A percentile compares a stretch with the other conserved stretches of the same genome.
Conservation (phyloP, 2,888 invertebrate species). For the Eudasyphora cyanicolor region DNA sequence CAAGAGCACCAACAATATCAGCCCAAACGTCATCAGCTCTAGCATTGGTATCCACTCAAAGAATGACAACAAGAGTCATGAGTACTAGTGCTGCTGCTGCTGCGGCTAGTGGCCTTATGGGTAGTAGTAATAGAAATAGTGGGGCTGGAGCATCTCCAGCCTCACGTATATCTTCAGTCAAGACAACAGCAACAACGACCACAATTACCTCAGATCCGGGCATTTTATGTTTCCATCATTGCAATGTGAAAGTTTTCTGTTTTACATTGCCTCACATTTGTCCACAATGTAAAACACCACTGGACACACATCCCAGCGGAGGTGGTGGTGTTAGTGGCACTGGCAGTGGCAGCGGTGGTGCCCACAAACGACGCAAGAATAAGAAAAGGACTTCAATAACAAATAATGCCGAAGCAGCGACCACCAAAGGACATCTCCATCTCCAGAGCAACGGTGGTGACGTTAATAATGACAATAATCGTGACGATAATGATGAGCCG, state of each 20-base stretch:
- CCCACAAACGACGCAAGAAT: constrained; percentile 44
- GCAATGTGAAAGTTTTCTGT: constrained; percentile 90
- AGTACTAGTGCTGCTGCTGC: constrained; percentile 27
- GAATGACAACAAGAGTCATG: constrained; percentile 46
- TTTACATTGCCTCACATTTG: constrained; percentile 88
- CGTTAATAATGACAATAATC: constrained; percentile 43
- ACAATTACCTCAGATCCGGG: constrained; percentile 85
- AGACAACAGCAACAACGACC: constrained; percentile 71
- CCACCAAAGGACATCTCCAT: constrained; percentile 44
- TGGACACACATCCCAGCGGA: constrained; percentile 76
- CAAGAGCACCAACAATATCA: constrained; percentile 51
- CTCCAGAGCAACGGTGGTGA: constrained; percentile 21
- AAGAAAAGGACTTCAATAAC: constrained; percentile 40
- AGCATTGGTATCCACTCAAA: not conserved
- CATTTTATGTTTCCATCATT: constrained; percentile 95
- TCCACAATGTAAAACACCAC: constrained; percentile 87
- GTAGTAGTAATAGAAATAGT: constrained; percentile 27
- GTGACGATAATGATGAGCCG: constrained; percentile 21
- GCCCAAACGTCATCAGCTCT: constrained; percentile 67
- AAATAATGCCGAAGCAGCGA: constrained; percentile 31
- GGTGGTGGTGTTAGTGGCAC: no score
- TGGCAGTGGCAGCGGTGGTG: constrained; percentile 37
- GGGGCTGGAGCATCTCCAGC: not conserved
- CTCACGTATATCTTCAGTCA: constrained; percentile 19
- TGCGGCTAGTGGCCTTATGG: constrained; percentile 31